Percentiles rank a stretch among this genome's conserved stretches.
phyloP scores from a whole-genome alignment of 2,113 vertebrate genomes.

The Catagonus wagneri region DNA sequence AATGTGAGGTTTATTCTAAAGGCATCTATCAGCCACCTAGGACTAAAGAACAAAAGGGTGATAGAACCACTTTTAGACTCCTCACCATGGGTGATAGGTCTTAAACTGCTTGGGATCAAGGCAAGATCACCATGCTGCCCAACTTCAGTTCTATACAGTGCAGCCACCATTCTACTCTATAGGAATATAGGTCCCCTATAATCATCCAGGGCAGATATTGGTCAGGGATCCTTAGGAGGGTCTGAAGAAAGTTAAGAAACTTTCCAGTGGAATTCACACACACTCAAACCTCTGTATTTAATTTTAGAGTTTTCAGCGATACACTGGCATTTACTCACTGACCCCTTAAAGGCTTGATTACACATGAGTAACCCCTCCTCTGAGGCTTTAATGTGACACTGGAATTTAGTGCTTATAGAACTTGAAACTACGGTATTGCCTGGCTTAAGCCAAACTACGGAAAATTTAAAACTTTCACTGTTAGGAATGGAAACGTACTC shows the following conservation, averaged over 20 bases:
- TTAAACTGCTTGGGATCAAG: background rate
- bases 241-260: slow-evolving; percentile 26
- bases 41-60: background rate
- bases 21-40: background rate
- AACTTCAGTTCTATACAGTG: background rate
- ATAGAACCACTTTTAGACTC: background rate
- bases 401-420: background rate
- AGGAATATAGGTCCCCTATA: background rate
- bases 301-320: background rate
- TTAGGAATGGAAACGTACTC: background rate
- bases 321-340: background rate
- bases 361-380: background rate
- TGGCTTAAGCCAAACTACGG: background rate
- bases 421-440: background rate
- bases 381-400: background rate
- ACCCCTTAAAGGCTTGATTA: background rate
- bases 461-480: background rate
- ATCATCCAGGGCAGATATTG: background rate
- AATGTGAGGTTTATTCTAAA: background rate
- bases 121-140: background rate
- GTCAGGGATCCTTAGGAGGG: background rate
- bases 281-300: background rate
- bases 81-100: background rate
- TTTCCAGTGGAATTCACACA: background rate
- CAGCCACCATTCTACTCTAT: background rate